A percentile compares a stretch with the other conserved stretches of the same genome.
Conservation (phyloP, 2,113 vertebrate genomes). For the Charadrius vociferus region DNA sequence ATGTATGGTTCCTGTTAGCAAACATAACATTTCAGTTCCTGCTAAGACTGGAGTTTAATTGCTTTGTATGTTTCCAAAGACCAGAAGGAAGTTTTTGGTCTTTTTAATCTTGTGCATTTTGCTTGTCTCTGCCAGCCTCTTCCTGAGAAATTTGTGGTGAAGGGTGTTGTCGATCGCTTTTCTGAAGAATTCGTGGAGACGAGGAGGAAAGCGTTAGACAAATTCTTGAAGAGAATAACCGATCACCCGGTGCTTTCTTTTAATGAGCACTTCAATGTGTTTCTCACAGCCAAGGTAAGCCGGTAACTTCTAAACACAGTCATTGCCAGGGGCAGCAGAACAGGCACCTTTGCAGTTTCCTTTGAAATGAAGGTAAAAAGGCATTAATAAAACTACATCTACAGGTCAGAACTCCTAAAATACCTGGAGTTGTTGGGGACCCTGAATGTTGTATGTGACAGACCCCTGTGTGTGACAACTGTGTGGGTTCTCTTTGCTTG, state of each 20-base stretch:
- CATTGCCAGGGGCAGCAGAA: not conserved
- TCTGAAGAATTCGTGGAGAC: constrained; percentile 98
- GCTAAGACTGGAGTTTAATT: not conserved
- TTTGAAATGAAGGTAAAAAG: not conserved
- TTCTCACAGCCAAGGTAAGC: constrained; percentile 93
- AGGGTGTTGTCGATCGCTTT: constrained; percentile 97
- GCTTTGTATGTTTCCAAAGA: not conserved
- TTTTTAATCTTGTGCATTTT: not conserved
- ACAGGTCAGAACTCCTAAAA: not conserved
- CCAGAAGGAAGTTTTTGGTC: not conserved
- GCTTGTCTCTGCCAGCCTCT: constrained; percentile 80
- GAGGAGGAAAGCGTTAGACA: constrained; percentile 94
- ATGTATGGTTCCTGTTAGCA: not conserved
- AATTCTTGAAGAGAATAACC: constrained; percentile 94
- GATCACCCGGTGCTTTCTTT: constrained; percentile 98
- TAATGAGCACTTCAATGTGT: constrained; percentile 91
- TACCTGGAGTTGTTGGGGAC: not conserved
- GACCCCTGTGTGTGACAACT: not conserved
- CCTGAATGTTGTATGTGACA: not conserved
- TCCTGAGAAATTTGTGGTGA: constrained; percentile 98
- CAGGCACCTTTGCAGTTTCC: not conserved
- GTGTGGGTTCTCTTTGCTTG: not conserved
- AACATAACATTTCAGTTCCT: not conserved
- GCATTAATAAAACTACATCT: not conserved
- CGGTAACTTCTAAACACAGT: not conserved